Evolutionary conservation across 2,888 invertebrate genomes (phyloP), one percentile per base, ranked within the genome.

Genomic region (Esperia sulphurella): DNA sequence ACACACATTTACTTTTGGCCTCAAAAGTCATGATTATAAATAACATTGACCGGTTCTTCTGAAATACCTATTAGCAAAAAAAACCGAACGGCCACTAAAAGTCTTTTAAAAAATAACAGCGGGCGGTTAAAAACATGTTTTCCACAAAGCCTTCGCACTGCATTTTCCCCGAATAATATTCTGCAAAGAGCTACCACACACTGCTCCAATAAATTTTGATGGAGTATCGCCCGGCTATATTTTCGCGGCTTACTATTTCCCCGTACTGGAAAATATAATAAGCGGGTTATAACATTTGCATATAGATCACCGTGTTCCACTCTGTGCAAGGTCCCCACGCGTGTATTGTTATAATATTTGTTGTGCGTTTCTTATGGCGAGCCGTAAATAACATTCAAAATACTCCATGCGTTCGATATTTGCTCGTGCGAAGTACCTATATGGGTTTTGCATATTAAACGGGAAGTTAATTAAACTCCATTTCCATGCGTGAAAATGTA

Each of bases 211-310:
- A 83, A 79, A 83, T 75, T 76, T 79, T 83, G 82, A 85, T 81
- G 71, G 73, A 80, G 77, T 75, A 77, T 75, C 72, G 71, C 55
- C 51, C 57, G 12, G 55, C 63, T 63, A 74, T 75, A 78, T 79
- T 77, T 77, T 68, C 73, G 61, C 66, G 68, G 75, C 76, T 77
- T 75, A 77, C 76, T 70, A 77, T 79, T 77, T 73, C 70, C 71
- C 71, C 75, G 59, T 64, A 59, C 67, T 63, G 74, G 77, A 70
- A 78, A 85, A 83, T 85, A 86, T 87, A 87, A 89, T 88, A 88
- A 86, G 82, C 85, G 81, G 80, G 84, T 81, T 84, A 85, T 86
- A 83, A 83, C 70, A 88, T 89, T 89, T 84, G 78, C 89, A 89
- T 89, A 84, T 87, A 88, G 83, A 89, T 87, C 88, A 84, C 83